Percentiles rank a stretch among this genome's conserved stretches.
phyloP scores from a whole-genome alignment of 2,113 vertebrate species.

The Platanista minor region DNA sequence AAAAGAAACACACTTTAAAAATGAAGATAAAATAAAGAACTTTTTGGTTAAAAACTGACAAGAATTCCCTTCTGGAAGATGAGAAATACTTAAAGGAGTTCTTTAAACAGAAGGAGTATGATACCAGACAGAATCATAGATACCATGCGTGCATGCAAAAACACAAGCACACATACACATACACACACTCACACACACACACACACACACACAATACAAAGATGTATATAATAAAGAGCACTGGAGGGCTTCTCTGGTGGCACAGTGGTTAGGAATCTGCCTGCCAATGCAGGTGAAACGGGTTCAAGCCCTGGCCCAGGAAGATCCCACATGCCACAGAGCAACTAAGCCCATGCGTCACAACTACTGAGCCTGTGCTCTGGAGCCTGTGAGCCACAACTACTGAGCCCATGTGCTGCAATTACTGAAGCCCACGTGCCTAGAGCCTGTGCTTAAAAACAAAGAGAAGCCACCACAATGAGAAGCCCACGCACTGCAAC shows the following conservation, averaged over 20 bases:
- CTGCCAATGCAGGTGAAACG: too few relatives aligned
- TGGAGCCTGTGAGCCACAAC: too few relatives aligned
- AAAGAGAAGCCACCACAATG: too few relatives aligned
- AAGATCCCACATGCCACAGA: too few relatives aligned
- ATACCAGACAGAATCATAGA: not conserved
- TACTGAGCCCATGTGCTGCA: too few relatives aligned
- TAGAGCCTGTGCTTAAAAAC: too few relatives aligned
- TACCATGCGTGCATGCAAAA: not conserved
- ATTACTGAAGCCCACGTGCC: accelerated
- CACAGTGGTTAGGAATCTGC: too few relatives aligned
- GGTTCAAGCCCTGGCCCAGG: too few relatives aligned
- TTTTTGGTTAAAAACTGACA: not conserved
- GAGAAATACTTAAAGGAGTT: not conserved
- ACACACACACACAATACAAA: not conserved
- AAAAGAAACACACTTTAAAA: not conserved
- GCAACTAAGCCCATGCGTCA: too few relatives aligned
- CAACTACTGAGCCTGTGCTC: too few relatives aligned
- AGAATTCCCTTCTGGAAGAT: not conserved
- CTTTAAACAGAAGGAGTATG: not conserved
- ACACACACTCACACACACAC: not conserved
- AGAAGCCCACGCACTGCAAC: too few relatives aligned
- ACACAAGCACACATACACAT: not conserved
- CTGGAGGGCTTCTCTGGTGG: too few relatives aligned
- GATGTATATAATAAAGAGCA: not conserved
- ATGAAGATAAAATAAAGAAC: not conserved